Evolutionary conservation across 2,888 invertebrate genomes (phyloP), one percentile per base, ranked within the genome.

Genomic region (Agrochola litura): DNA sequence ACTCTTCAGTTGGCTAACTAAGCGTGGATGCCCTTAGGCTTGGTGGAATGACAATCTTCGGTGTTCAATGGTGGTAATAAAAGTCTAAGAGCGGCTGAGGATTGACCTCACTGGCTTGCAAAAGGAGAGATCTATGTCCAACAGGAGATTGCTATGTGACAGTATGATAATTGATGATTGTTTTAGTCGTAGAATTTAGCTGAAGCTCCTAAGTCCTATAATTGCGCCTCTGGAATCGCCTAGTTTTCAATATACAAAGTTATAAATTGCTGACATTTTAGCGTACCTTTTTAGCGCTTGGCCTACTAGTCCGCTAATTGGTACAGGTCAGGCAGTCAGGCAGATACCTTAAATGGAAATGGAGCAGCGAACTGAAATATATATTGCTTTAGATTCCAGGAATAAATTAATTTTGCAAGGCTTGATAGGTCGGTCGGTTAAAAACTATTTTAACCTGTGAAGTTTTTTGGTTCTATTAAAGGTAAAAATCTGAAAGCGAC

Each of bases 371-470:
- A 49, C 73, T 56, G 49, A 75, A 74, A 74, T 74, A 71, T 4
- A 22, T 14, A 63, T 56, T 85, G 85, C 30, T 76, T 76, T 58
- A 85, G 61, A 81, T 81, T 73, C 65, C 61, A 63, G 54, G 25
- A 84, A 81, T 82, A 85, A 43, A 25, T 61, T 6, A 0, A 12
- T 46, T 54, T 30, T 69, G 69, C 65, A 71, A 68, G 37, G 46
- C 37, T 30, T 14, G 25, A 58, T 58, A 5, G 25, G 12, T 58
- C 6, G 43, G 16, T 41, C 8, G 25, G 1, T 12, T 79, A 6
- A 3, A 37, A 19, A 58, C 30, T 60, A 52, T 79, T 72, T 60
- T 46, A 30, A 49, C 5, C 22, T 30, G 12, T 0, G 14, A 14
- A 30, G 14, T 25, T 25, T 79, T 22, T 8, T n/a, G n/a, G 16